A percentile compares a stretch with the other conserved stretches of the same genome.
Conservation (phyloP, 2,113 vertebrate genomes). For the Lipotes vexillifer region DNA sequence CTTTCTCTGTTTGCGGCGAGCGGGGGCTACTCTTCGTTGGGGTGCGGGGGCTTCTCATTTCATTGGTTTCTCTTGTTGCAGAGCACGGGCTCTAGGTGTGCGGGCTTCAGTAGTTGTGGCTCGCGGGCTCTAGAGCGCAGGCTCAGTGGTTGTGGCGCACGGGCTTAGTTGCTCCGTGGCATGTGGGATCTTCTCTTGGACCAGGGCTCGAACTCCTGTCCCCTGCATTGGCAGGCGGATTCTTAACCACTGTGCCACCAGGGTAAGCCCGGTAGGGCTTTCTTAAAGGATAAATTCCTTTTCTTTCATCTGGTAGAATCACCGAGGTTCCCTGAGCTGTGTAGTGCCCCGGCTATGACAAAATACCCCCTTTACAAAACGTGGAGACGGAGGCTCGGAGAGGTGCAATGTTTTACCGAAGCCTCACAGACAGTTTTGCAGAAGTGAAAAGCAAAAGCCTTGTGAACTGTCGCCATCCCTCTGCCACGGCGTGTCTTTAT, state of each 20-base stretch:
- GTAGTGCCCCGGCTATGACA: not conserved
- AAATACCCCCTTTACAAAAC: not conserved
- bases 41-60: no score
- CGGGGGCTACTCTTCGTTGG: no score
- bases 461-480: fast-evolving
- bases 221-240: not conserved
- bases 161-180: no score
- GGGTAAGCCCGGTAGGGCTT: not conserved
- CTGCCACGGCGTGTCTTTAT: not conserved
- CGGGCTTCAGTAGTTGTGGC: no score
- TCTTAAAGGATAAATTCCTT: not conserved
- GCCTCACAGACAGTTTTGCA: not conserved
- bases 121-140: no score
- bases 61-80: no score
- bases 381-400: not conserved
- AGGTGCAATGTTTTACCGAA: fast-evolving
- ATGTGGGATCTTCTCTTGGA: not conserved
- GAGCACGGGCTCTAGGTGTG: no score
- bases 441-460: not conserved
- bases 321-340: not conserved
- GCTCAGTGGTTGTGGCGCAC: no score
- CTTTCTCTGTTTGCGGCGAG: no score
- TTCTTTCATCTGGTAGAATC: not conserved
- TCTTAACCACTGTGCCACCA: not conserved
- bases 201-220: not conserved